Conservation (phyloP, 2,888 invertebrate species). For the Aromia moschata region DNA sequence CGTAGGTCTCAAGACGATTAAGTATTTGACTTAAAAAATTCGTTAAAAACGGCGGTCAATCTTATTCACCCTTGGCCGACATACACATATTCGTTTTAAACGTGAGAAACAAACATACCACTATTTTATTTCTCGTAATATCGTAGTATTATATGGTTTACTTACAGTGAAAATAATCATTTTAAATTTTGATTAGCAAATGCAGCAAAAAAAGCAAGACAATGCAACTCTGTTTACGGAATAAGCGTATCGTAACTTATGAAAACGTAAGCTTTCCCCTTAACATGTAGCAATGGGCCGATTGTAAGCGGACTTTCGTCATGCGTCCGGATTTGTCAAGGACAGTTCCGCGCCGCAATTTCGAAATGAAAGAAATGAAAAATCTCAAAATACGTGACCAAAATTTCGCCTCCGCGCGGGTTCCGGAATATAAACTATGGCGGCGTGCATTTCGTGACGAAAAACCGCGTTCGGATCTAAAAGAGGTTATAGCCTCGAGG, state of each 20-base stretch:
- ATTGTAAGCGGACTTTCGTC: neutral
- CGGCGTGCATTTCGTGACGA: neutral
- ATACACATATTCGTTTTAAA: no score
- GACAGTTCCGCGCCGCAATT: conserved; percentile 1
- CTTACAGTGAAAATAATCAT: no score
- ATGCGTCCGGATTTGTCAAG: neutral
- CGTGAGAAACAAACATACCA: no score
- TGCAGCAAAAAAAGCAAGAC: neutral
- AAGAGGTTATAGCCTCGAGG: conserved; percentile 10
- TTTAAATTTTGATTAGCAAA: no score
- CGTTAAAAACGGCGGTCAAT: no score
- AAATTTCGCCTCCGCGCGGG: neutral
- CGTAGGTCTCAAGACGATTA: no score
- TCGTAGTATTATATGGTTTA: no score
- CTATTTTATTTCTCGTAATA: no score
- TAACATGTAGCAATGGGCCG: neutral
- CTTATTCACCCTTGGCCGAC: no score
- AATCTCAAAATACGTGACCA: conserved; percentile 1
- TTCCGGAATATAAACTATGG: neutral
- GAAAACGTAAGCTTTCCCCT: neutral
- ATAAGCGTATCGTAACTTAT: neutral
- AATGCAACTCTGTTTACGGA: neutral
- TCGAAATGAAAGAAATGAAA: neutral
- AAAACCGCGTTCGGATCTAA: conserved; percentile 15
- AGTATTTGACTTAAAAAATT: no score